These are phyloP conservation scores for Condylura cristata DNA, from an alignment of 2,113 vertebrate genomes.

Conservation along the genomic window DNA sequence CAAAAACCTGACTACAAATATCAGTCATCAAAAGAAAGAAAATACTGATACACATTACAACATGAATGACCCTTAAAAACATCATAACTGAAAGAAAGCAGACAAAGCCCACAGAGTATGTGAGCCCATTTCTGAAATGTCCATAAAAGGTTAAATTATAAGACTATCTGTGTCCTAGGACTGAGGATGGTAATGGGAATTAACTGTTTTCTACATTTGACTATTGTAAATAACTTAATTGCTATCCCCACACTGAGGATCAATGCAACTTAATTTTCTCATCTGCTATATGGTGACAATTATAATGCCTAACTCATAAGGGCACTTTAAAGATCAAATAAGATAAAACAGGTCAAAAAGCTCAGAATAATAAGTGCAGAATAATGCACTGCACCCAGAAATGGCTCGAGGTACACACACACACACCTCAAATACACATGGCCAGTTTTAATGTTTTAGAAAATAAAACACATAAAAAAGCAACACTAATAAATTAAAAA, in stretches of 20 bases:
- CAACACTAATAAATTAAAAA: conserved; percentile 37
- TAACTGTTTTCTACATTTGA: neutral
- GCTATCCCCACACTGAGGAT: neutral
- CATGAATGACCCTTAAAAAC: conserved; percentile 3
- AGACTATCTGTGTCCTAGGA: neutral
- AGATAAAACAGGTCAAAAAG: conserved; percentile 33
- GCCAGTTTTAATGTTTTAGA: conserved; percentile 9
- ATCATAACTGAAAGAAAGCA: neutral
- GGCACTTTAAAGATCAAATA: conserved; percentile 29
- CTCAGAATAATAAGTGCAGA: too few relatives aligned
- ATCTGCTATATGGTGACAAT: neutral
- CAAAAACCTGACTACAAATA: conserved; percentile 19
- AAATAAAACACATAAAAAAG: conserved; percentile 21
- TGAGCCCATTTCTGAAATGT: neutral
- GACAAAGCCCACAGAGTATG: neutral
- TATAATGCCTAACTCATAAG: conserved; percentile 13
- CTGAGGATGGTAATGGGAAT: neutral
- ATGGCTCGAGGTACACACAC: neutral
- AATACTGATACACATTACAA: conserved; percentile 19
- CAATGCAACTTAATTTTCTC: neutral
- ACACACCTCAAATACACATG: neutral
- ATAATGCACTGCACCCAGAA: neutral
- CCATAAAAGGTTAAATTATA: conserved; percentile 22
- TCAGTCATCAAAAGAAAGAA: neutral
- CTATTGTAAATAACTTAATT: neutral